Evolutionary conservation across 2,888 invertebrate species (phyloP).

Genomic region (Cerceris rybyensis): DNA sequence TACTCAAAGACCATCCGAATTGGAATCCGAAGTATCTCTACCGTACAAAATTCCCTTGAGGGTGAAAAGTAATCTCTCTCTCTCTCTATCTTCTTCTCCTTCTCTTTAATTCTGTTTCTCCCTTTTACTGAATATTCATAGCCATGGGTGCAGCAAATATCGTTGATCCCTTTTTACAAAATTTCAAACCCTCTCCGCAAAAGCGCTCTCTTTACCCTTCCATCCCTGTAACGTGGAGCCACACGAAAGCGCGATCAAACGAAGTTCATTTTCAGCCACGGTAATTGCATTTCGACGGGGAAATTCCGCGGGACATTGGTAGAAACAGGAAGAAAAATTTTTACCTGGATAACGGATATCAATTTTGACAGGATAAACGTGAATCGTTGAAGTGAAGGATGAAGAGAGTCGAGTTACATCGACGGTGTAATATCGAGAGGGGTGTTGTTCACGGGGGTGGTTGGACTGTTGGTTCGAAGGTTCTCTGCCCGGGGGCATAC

Average conservation of each 20-base stretch:
- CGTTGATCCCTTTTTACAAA: not conserved
- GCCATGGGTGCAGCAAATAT: not conserved
- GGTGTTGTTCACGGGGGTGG: constrained; percentile 25
- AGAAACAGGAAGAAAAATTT: constrained; percentile 46
- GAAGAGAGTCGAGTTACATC: constrained; percentile 22
- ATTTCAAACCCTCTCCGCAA: too few relatives aligned
- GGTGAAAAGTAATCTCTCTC: not conserved
- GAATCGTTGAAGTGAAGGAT: constrained; percentile 19
- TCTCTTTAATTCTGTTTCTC: not conserved
- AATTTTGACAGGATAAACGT: constrained; percentile 54
- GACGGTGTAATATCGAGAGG: constrained; percentile 28
- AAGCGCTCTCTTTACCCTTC: too few relatives aligned
- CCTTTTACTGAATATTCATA: not conserved
- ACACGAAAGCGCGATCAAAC: not conserved
- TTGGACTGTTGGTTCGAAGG: constrained; percentile 35
- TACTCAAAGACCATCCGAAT: constrained; percentile 2
- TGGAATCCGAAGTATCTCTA: not conserved
- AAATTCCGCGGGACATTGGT: constrained; percentile 21
- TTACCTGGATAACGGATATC: constrained; percentile 49
- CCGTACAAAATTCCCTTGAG: not conserved
- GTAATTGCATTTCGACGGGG: not conserved
- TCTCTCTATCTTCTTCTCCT: not conserved
- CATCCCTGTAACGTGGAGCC: too few relatives aligned
- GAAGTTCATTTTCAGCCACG: not conserved
- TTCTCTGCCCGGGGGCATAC: constrained; percentile 73